Base-by-base conservation (phyloP, 2,888 invertebrate species). In the Hirtodrosophila cameraria region DNA sequence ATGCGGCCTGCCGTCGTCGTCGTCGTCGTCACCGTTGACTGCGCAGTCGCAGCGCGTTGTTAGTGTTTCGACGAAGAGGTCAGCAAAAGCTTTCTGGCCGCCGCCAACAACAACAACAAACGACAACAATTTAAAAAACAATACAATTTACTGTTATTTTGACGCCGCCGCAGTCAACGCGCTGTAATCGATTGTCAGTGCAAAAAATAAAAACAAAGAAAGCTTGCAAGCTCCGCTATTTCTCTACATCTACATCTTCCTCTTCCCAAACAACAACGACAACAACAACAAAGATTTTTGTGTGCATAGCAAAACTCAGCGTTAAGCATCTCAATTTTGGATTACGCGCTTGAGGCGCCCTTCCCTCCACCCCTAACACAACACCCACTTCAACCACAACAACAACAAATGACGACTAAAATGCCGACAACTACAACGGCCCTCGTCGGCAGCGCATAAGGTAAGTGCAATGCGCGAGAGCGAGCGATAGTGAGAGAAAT, bases 31-130 rank as follows among this genome's bases (percentile, higher is more conserved):
- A 63, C 58, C 66, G 76, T 74, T 57, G 85, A 78, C 78, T 85
- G 77, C 77, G 77, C 84, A 75, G 82, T 74, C 82, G 86, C 86
- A 68, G 79, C 79, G 83, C 49, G 63, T 63, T 77, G 60, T 67
- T 75, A 70, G 71, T 71, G 63, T 71, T 75, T 69, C n/a, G 54
- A 53, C 70, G 80, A 75, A 86, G 86, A 80, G 86, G 80, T 80
- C 80, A 86, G 60, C 75, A 52, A 62, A 50, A 74, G 70, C 50
- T 57, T 66, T 52, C 43, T 53, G 65, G 49, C 46, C 46, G 30
- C 45, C 9, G 28, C 13, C 45, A 61, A 36, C 38, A 59, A 41
- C 55, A 63, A 53, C 43, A 66, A 64, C 46, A 64, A 61, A 59
- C 55, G 59, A 67, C 58, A 25, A 52, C 38, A 75, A 52, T 61